Conservation (phyloP, 2,888 invertebrate species). For the Marronus borbonicus region DNA sequence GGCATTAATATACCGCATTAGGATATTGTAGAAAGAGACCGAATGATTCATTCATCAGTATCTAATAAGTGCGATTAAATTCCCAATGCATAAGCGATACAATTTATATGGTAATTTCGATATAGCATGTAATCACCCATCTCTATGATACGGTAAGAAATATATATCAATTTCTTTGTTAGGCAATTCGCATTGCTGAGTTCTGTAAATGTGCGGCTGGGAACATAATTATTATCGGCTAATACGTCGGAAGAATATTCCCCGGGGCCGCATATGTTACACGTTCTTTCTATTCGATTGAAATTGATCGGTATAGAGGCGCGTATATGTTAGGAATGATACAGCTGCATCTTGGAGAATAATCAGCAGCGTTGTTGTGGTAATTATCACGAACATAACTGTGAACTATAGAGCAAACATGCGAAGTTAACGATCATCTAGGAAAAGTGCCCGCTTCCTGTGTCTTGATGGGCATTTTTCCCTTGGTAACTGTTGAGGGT, state of each 20-base stretch:
- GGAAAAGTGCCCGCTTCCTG: slow-evolving; percentile 6
- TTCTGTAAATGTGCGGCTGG: not conserved
- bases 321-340: not conserved
- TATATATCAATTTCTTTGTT: slow-evolving; percentile 10
- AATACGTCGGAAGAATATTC: slow-evolving; percentile 29
- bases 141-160: slow-evolving; percentile 5
- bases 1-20: not conserved
- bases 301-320: slow-evolving; percentile 27
- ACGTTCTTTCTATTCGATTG: slow-evolving; percentile 41
- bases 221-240: slow-evolving; percentile 37
- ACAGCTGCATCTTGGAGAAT: not conserved
- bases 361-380: slow-evolving; percentile 5
- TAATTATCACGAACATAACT: slow-evolving; percentile 30
- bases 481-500: not conserved
- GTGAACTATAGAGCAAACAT: slow-evolving; percentile 10
- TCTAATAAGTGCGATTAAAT: not conserved
- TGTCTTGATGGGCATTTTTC: not conserved
- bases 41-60: slow-evolving; percentile 18
- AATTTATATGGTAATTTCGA: slow-evolving; percentile 40
- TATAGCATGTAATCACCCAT: slow-evolving; percentile 5
- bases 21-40: not conserved
- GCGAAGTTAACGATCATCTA: slow-evolving; percentile 12
- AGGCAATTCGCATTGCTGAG: slow-evolving; percentile 11
- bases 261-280: slow-evolving; percentile 17
- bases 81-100: not conserved